Evolutionary conservation across 2,113 vertebrate genomes (phyloP).

Genomic region (Seriola rivoliana): DNA sequence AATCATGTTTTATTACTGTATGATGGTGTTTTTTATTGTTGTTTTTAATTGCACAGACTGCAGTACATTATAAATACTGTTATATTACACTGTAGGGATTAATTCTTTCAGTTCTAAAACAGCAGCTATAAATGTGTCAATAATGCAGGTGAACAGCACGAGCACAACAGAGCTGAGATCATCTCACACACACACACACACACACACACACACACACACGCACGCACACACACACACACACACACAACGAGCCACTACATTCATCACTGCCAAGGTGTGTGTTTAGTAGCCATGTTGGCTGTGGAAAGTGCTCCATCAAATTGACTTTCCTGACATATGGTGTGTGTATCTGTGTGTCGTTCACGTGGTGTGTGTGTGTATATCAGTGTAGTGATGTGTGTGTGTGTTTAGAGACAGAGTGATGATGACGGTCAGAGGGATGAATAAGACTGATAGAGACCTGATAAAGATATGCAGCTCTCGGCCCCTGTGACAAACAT

Average conservation of each 20-base stretch:
- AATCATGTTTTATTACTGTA: background rate
- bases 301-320: slow-evolving; percentile 66
- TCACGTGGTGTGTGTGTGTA: slow-evolving; percentile 9
- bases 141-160: slow-evolving; percentile 15
- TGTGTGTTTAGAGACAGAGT: slow-evolving; percentile 21
- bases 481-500: slow-evolving; percentile 11
- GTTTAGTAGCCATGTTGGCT: slow-evolving; percentile 56
- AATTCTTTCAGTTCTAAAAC: background rate
- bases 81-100: background rate
- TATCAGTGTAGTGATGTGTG: background rate
- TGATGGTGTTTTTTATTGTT: background rate
- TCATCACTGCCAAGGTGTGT: slow-evolving; percentile 66
- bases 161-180: background rate
- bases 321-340: slow-evolving; percentile 58
- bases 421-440: slow-evolving; percentile 48
- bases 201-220: background rate
- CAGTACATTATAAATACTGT: background rate
- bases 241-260: slow-evolving; percentile 42
- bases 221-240: slow-evolving; percentile 14
- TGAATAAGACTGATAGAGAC: slow-evolving; percentile 51
- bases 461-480: slow-evolving; percentile 35
- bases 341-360: slow-evolving; percentile 53
- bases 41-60: background rate
- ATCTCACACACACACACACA: background rate
- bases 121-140: slow-evolving; percentile 2